Evolutionary conservation across 2,888 invertebrate genomes (phyloP).

Genomic region (Allygus modestus): DNA sequence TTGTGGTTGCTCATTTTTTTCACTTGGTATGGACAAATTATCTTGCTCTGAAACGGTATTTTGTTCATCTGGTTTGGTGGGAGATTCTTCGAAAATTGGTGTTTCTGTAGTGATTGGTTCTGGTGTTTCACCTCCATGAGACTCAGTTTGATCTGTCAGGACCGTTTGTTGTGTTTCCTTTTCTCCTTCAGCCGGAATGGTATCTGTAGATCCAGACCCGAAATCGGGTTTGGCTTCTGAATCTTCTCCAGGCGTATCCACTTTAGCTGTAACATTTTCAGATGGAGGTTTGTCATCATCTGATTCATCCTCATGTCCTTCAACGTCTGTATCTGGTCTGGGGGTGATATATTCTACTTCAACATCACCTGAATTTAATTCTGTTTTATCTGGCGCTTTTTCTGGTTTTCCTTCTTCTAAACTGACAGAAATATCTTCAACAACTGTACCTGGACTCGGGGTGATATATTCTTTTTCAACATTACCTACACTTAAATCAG

Average conservation of each 20-base stretch:
- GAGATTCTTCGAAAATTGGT: neutral
- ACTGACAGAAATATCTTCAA: no score
- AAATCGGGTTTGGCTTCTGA: neutral
- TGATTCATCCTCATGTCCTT: constrained; percentile 67
- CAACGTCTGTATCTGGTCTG: constrained; percentile 64
- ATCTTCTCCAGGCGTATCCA: neutral
- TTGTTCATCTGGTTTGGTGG: neutral
- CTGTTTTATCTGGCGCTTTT: neutral
- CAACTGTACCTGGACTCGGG: constrained; percentile 61
- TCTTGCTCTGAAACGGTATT: neutral
- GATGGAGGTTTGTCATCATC: constrained; percentile 65
- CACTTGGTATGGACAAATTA: neutral
- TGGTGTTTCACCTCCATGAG: neutral
- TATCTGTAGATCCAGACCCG: neutral
- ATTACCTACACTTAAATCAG: neutral
- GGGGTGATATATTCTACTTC: constrained; percentile 22
- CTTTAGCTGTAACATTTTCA: constrained; percentile 65
- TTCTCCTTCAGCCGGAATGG: neutral
- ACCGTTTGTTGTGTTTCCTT: constrained; percentile 3
- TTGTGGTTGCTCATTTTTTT: constrained; percentile 32
- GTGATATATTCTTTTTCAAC: constrained; percentile 20
- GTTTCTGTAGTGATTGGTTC: neutral
- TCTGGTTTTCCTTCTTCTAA: neutral
- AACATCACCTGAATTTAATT: neutral
- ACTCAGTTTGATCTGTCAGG: constrained; percentile 5